phyloP scores from a whole-genome alignment of 2,113 vertebrate genomes.

The Maccullochella peelii region DNA sequence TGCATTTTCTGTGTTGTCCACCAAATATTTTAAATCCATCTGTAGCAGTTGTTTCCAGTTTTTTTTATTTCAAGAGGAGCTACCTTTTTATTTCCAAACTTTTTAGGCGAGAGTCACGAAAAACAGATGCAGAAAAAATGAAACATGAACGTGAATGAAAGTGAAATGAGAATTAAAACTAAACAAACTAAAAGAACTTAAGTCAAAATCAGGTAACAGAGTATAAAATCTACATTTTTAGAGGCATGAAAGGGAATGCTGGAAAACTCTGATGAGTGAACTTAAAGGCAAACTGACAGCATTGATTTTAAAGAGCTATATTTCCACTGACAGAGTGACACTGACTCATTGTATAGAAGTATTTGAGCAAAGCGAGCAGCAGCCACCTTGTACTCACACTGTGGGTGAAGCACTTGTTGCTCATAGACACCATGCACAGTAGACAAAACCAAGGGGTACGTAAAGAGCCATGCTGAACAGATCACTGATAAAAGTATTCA shows the following conservation, averaged over 20 bases:
- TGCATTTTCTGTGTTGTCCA: no score
- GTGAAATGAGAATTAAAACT: background rate
- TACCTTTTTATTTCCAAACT: no score
- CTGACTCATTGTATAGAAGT: background rate
- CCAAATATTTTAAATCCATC: no score
- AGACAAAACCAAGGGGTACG: slow-evolving; percentile 3
- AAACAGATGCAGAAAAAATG: no score
- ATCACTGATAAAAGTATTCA: slow-evolving; percentile 24
- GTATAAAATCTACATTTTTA: background rate
- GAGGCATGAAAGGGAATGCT: background rate
- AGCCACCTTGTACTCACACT: background rate
- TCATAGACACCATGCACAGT: slow-evolving; percentile 8
- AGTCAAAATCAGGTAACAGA: no score
- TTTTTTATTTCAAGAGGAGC: background rate
- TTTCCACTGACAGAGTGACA: background rate
- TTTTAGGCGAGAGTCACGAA: no score
- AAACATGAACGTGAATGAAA: no score
- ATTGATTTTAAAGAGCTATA: background rate
- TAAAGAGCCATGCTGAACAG: background rate
- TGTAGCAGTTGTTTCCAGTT: no score
- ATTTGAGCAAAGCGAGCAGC: background rate
- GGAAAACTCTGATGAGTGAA: background rate
- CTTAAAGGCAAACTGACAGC: background rate
- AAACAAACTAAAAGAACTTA: background rate
- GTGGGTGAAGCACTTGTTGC: slow-evolving; percentile 2